Evolutionary conservation across 2,888 invertebrate genomes (phyloP).

Genomic region (Arrhopalites spinosus): DNA sequence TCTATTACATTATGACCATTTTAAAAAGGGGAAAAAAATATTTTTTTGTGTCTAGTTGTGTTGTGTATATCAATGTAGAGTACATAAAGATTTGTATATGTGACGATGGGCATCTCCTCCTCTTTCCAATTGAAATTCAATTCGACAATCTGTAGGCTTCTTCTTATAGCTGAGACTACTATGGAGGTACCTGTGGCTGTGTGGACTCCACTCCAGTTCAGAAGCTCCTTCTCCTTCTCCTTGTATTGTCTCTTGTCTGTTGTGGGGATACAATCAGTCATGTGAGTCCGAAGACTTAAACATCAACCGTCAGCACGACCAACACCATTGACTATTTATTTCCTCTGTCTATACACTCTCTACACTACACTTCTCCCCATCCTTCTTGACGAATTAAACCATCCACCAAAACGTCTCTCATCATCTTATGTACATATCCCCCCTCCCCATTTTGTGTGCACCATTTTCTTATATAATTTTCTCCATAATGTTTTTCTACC

Average conservation of each 20-base stretch:
- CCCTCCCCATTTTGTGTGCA: too few relatives aligned
- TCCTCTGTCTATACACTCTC: too few relatives aligned
- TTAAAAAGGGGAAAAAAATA: background rate
- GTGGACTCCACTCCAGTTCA: constrained; percentile 42
- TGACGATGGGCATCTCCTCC: constrained; percentile 50
- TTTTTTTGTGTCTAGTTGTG: background rate
- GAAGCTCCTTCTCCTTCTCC: constrained; percentile 36
- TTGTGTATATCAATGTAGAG: background rate
- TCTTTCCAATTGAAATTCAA: constrained; percentile 47
- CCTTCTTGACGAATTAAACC: too few relatives aligned
- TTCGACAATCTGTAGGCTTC: constrained; percentile 16
- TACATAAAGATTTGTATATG: background rate
- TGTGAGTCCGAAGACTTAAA: constrained; percentile 31
- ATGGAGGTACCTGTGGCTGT: constrained; percentile 26
- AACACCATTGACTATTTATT: background rate
- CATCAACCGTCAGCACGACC: constrained; percentile 11
- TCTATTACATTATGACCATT: background rate
- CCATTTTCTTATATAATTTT: too few relatives aligned
- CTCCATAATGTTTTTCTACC: background rate
- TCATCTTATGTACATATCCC: too few relatives aligned
- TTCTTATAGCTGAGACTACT: background rate
- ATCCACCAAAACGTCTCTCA: too few relatives aligned
- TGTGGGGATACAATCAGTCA: constrained; percentile 21
- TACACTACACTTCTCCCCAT: too few relatives aligned
- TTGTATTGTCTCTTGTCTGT: background rate